Conservation (phyloP, 1,140 invertebrate genomes). For the Formica selysi region DNA sequence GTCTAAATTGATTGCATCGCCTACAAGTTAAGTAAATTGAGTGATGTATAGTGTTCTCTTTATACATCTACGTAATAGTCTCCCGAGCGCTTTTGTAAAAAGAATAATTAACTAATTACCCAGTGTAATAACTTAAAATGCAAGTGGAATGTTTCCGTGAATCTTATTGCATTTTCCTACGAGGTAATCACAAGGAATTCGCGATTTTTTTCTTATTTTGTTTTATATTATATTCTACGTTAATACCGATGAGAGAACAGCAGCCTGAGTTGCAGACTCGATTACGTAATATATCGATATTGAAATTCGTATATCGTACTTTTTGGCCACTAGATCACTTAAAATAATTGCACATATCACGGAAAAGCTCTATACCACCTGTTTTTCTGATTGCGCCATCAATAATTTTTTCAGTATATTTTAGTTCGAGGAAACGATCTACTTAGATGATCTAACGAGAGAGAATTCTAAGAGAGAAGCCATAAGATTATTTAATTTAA, state of each 20-base stretch:
- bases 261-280: conserved; percentile 46
- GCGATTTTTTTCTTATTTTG: conserved; percentile 56
- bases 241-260: conserved; percentile 70
- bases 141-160: conserved; percentile 77
- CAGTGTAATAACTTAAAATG: conserved; percentile 74
- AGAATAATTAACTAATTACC: conserved; percentile 42
- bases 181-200: conserved; percentile 73
- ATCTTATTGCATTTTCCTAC: conserved; percentile 66
- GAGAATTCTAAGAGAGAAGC: neutral
- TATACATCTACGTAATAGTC: conserved; percentile 34
- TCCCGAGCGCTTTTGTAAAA: conserved; percentile 59
- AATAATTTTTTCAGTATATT: conserved; percentile 1
- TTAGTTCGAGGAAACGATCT: conserved; percentile 24
- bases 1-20: conserved; percentile 36
- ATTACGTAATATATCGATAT: conserved; percentile 57
- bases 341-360: conserved; percentile 45
- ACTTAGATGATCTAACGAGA: neutral
- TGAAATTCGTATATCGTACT: conserved; percentile 70
- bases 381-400: neutral
- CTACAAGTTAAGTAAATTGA: conserved; percentile 52
- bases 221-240: conserved; percentile 66
- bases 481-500: neutral
- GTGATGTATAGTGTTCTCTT: conserved; percentile 46
- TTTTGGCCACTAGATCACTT: conserved; percentile 77
- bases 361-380: conserved; percentile 24